These are phyloP conservation scores for Vollenhovia emeryi DNA, from an alignment of 1,140 invertebrate genomes.

Conservation along the genomic window DNA sequence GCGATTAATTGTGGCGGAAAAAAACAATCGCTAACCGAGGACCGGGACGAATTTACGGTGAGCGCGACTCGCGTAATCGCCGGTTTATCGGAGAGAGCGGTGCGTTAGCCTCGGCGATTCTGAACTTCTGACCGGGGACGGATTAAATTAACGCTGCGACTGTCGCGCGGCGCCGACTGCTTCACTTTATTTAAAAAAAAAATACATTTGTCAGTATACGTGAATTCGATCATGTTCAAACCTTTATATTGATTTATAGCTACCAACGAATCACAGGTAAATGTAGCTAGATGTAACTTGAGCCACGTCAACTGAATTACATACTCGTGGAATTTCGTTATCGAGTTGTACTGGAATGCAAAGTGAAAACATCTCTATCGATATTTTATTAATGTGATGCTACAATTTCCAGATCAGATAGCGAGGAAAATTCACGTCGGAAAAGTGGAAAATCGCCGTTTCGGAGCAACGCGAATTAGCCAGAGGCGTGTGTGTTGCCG, in stretches of 20 bases:
- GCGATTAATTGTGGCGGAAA: slow-evolving; percentile 56
- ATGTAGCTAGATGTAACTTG: background rate
- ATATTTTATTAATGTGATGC: background rate
- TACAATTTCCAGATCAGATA: background rate
- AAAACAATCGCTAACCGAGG: slow-evolving; percentile 52
- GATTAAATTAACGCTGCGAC: slow-evolving; percentile 39
- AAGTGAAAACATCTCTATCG: background rate
- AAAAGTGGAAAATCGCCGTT: background rate
- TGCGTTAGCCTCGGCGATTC: slow-evolving; percentile 74
- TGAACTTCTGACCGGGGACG: slow-evolving; percentile 75
- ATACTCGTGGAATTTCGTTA: background rate
- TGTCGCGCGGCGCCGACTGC: background rate
- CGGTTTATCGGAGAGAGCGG: slow-evolving; percentile 75
- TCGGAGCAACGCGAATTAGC: background rate
- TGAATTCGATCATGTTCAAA: background rate
- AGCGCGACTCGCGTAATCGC: slow-evolving; percentile 69
- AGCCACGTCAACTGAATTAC: background rate
- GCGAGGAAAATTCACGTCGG: background rate
- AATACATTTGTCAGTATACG: slow-evolving; percentile 18
- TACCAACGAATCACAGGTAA: background rate
- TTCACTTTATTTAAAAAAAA: slow-evolving; percentile 6
- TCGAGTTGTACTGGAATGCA: background rate
- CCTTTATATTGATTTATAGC: background rate
- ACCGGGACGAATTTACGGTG: slow-evolving; percentile 35
- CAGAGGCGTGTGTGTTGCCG: background rate